Evolutionary conservation across 2,888 invertebrate species (phyloP), one percentile per base, ranked within the genome.

Genomic region (Coelopa pilipes): DNA sequence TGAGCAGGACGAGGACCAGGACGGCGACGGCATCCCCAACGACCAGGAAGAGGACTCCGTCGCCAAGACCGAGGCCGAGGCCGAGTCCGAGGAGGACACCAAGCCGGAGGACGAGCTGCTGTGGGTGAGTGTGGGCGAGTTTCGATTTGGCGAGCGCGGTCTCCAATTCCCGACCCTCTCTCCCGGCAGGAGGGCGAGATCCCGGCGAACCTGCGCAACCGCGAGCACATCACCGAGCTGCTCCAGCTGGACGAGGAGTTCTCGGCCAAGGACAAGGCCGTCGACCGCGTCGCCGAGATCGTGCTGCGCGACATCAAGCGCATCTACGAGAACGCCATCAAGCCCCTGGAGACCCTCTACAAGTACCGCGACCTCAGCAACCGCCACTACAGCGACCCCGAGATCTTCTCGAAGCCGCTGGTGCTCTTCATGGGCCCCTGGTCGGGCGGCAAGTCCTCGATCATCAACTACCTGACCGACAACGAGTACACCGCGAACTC

Each of bases 361-460:
- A 96, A 96, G 86, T 97, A 96, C 85, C 91, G 95, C 81, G 96
- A 97, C 87, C 90, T 97, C 74, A 96, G 96, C 85, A 96, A 96
- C 86, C 91, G 96, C 78, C 96, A 95, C 88, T 96, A 96, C 83
- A 94, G 96, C 83, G 97, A 97, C 89, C 94, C 96, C 1, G 97
- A 98, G 90, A 96, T 97, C 83, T 96, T 96, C 87, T 96, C 96
- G 3, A 97, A 97, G 84, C 97, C 98, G 1, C 89, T 97, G 83
- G 92, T 97, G 70, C 90, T 98, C 7, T 96, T 97, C 83, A 95
- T 97, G 94, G 98, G 98, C 59, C 97, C 97, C 55, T 97, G 97
- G 96, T 96, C 96, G 83, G 96, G 97, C 75, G 98, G 98, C 77
- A 98, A 98, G 89, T 96, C 97, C 1, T 94, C 96, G 70, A 95